Evolutionary conservation across 1,140 invertebrate genomes (phyloP).

Genomic region (Lordiphosa clarofinis): DNA sequence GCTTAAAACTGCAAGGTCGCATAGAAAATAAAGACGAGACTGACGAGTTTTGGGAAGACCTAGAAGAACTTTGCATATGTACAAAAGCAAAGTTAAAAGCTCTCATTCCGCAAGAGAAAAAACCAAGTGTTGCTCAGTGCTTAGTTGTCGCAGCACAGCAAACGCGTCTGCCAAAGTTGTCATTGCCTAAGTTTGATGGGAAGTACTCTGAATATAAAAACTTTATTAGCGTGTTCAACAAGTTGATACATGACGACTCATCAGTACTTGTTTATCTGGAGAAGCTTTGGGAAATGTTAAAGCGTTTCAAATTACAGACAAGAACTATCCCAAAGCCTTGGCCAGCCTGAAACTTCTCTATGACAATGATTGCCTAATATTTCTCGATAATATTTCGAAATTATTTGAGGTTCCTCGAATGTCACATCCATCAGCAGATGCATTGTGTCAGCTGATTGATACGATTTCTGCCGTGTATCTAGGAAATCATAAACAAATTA

Average conservation of each 20-base stretch:
- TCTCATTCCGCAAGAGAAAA: too few relatives aligned
- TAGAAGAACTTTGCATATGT: too few relatives aligned
- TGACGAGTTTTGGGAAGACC: too few relatives aligned
- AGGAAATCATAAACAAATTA: background rate
- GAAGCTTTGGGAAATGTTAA: background rate
- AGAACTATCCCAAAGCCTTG: slow-evolving; percentile 1
- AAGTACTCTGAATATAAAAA: background rate
- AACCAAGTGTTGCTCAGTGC: too few relatives aligned
- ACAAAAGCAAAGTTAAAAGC: too few relatives aligned
- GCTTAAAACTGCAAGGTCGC: too few relatives aligned
- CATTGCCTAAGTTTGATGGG: too few relatives aligned
- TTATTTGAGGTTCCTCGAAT: background rate
- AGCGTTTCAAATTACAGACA: background rate
- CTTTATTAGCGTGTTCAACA: background rate
- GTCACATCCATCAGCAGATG: background rate
- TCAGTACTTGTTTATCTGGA: background rate
- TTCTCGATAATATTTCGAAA: background rate
- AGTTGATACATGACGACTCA: slow-evolving; percentile 1
- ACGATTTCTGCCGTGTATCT: slow-evolving; percentile 2
- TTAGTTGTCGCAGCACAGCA: too few relatives aligned
- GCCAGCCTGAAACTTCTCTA: background rate
- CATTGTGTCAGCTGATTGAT: background rate
- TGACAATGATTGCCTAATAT: background rate
- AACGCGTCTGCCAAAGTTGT: too few relatives aligned
- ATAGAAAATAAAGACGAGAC: too few relatives aligned